Base-by-base conservation (phyloP, 2,113 vertebrate genomes). In the Laticauda colubrina region DNA sequence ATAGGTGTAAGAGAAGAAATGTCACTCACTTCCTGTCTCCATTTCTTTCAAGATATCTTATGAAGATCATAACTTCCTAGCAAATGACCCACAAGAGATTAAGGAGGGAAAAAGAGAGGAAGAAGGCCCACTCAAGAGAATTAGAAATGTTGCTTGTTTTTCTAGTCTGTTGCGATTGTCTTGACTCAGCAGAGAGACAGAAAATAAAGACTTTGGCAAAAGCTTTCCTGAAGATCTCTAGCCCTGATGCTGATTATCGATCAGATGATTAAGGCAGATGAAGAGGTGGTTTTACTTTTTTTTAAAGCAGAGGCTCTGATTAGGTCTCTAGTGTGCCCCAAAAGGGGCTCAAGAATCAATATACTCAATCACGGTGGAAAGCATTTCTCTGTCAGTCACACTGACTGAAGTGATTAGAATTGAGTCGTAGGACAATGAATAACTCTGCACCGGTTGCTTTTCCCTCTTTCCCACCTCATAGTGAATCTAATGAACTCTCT, bases 201-300 rank as follows among this genome's bases (percentile, higher is more conserved):
- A 96, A 97, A 98, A 98, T 98, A 97, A 96, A 98, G 97, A 98
- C 97, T 95, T 97, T 95, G 97, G 97, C 96, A 97, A 97, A 97
- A 96, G 98, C 98, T 97, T 98, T 98, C 97, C 98, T 97, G 97
- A 98, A 98, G 98, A 98, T 97, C 96, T 96, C 95, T 97, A 96
- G 97, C 97, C 98, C 98, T 97, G 97, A 98, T 96, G 97, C 98
- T 98, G 98, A 99, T 99, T 98, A 99, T 99, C 95, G 98, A 99
- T 98, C 98, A 98, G 98, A 98, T 99, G 98, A 99, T 99, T 99
- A 99, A 98, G 98, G 98, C 98, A 99, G 98, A 99, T 99, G 98
- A 99, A 99, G 98, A 98, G 98, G 97, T 21, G 34, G 34, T 81
- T 81, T 81, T 81, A 81, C n/a, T 98, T 98, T 98, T 59, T 97